phyloP scores from a whole-genome alignment of 2,113 vertebrate species.

The Dendropsophus ebraccatus region DNA sequence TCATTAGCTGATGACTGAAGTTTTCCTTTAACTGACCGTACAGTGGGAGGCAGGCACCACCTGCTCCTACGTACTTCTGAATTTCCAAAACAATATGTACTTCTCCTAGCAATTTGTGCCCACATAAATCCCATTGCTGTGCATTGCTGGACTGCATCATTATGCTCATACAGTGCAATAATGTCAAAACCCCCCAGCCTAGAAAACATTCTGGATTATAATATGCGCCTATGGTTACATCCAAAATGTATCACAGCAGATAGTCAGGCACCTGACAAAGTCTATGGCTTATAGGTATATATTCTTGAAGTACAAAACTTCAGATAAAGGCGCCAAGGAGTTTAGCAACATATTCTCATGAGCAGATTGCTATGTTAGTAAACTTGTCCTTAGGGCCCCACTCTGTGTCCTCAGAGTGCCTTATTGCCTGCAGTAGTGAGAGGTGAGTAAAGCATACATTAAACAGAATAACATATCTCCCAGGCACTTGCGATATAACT shows the following conservation, averaged over 20 bases:
- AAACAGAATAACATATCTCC: conserved; percentile 36
- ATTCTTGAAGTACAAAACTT: conserved; percentile 30
- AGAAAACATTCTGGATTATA: neutral
- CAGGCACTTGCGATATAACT: conserved; percentile 57
- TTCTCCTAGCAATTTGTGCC: neutral
- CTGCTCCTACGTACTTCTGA: conserved; percentile 8
- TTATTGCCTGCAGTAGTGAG: conserved; percentile 43
- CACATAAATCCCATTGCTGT: neutral
- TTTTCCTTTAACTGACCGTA: neutral
- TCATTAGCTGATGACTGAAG: neutral
- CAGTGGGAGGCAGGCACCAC: conserved; percentile 1
- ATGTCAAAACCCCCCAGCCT: neutral
- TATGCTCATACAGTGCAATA: conserved; percentile 13
- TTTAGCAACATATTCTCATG: conserved; percentile 1
- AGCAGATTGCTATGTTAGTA: conserved; percentile 9
- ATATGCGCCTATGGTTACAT: conserved; percentile 10
- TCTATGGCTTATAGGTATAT: conserved; percentile 48
- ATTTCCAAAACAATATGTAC: conserved; percentile 20
- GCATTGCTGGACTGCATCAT: neutral
- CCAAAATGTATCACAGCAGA: conserved; percentile 38
- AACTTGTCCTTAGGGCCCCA: conserved; percentile 17
- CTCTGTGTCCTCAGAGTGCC: conserved; percentile 20
- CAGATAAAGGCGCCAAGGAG: conserved; percentile 28
- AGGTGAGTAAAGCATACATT: conserved; percentile 31
- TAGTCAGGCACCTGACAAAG: conserved; percentile 51